These are phyloP conservation scores for Hypselothyrea guttata DNA, from an alignment of 2,888 invertebrate species.

Conservation along the genomic window DNA sequence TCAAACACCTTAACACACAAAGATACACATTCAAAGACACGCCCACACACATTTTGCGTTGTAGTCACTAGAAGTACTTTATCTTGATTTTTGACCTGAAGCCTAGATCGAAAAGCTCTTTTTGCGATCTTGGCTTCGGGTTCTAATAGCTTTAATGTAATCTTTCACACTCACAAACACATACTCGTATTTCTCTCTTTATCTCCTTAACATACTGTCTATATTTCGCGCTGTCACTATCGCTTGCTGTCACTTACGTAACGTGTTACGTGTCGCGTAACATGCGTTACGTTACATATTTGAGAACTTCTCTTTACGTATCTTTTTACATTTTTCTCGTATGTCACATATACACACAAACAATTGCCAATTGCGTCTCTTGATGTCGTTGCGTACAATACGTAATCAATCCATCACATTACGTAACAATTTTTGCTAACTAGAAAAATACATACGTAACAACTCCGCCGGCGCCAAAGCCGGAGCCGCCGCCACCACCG, in stretches of 20 bases:
- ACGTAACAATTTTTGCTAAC: constrained; percentile 55
- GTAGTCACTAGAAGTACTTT: constrained; percentile 23
- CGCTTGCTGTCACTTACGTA: constrained; percentile 51
- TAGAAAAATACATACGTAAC: constrained; percentile 73
- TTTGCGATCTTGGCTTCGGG: constrained; percentile 15
- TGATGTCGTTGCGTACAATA: constrained; percentile 41
- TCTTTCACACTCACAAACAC: constrained; percentile 12
- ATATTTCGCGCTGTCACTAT: constrained; percentile 46
- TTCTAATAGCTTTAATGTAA: constrained; percentile 7
- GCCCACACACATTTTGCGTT: constrained; percentile 21
- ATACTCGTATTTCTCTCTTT: constrained; percentile 7
- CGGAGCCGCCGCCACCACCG: constrained; percentile 69
- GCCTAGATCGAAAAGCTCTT: constrained; percentile 7
- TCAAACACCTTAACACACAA: constrained; percentile 8
- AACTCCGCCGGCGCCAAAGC: constrained; percentile 65
- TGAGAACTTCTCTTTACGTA: constrained; percentile 11
- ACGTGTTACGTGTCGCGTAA: constrained; percentile 43
- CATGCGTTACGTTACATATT: constrained; percentile 36
- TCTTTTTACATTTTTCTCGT: too few species aligned
- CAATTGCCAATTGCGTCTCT: background rate
- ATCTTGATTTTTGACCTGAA: constrained; percentile 17
- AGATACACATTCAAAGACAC: constrained; percentile 7
- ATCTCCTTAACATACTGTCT: constrained; percentile 22
- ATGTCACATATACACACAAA: constrained; percentile 9
- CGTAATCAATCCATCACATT: constrained; percentile 35